Evolutionary conservation across 2,797 vertebrate genomes (phyloP).

Genomic region (Helicolenus hilgendorfi): DNA sequence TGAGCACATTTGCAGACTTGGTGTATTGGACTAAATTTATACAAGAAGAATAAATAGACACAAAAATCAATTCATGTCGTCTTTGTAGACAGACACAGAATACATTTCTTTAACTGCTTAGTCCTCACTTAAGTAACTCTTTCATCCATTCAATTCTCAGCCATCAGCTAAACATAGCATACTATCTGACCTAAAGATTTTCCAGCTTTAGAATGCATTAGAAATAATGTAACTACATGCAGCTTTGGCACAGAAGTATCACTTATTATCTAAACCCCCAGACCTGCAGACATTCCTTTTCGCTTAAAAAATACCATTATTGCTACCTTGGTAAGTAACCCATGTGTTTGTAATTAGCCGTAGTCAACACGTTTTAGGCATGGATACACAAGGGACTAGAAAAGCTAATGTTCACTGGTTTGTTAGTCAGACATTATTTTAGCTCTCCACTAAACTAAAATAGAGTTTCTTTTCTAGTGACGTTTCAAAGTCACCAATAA

Average conservation of each 20-base stretch:
- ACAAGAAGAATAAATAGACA: neutral
- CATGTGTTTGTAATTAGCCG: constrained; percentile 67
- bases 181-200: constrained; percentile 3
- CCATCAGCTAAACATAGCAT: constrained; percentile 12
- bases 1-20: neutral
- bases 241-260: constrained; percentile 21
- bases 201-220: constrained; percentile 60
- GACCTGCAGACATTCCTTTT: constrained; percentile 60
- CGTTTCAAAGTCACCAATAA: constrained; percentile 49
- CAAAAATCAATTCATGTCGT: neutral
- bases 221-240: constrained; percentile 61
- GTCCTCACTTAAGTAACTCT: neutral
- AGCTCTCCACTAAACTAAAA: constrained; percentile 45
- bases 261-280: constrained; percentile 44
- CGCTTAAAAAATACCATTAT: constrained; percentile 34
- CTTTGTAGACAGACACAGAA: neutral
- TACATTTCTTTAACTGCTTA: neutral
- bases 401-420: constrained; percentile 23
- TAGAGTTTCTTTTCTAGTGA: constrained; percentile 46
- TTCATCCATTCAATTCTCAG: constrained; percentile 5
- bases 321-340: constrained; percentile 39
- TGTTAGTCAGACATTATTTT: constrained; percentile 54
- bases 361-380: constrained; percentile 28
- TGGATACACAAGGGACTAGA: constrained; percentile 7
- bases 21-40: neutral